Evolutionary conservation across 2,797 vertebrate genomes (phyloP), one percentile per base, ranked within the genome.

Genomic region (Carapus acus): DNA sequence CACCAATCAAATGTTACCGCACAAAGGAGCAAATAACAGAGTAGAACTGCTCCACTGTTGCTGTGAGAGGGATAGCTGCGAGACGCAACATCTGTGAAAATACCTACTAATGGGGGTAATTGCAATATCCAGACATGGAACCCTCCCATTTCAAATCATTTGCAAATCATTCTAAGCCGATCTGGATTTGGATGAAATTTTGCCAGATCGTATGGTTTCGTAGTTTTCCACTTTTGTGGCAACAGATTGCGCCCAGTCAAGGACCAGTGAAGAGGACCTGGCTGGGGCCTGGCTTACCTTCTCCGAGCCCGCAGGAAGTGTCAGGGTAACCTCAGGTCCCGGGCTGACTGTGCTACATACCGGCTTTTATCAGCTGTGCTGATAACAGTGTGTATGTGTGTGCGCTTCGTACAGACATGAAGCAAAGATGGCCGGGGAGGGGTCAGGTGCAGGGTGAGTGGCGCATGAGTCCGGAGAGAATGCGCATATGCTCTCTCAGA

Each of bases 351-450:
- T 40, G 17, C 46, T 24, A 50, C 39, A 62, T 56, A 27, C 58
- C 69, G 62, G 69, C 49, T 62, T 53, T 27, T n/a, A 44, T 53
- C 53, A 49, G 59, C 16, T 22, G 34, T 5, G 19, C 16, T 13
- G 36, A 34, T 49, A 29, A 14, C 54, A 22, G 29, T 40, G 2
- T 1, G 39, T 46, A 40, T 49, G 39, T 41, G 18, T 51, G 46
- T 40, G 46, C 53, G 60, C 51, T 54, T 20, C 38, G 29, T 7
- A 44, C 47, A 40, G 12, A 23, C 44, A 34, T 43, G 64, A 58
- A 53, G 19, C 49, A 59, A 79, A 80, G 83, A 82, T 83, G 86
- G 88, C 86, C 83, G 88, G 86, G 76, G 72, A 63, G 50, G 29
- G 40, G 78, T 85, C 87, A 88, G 86, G 84, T 89, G 87, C 64